phyloP scores from a whole-genome alignment of 2,888 invertebrate genomes.

The Macaria notata region DNA sequence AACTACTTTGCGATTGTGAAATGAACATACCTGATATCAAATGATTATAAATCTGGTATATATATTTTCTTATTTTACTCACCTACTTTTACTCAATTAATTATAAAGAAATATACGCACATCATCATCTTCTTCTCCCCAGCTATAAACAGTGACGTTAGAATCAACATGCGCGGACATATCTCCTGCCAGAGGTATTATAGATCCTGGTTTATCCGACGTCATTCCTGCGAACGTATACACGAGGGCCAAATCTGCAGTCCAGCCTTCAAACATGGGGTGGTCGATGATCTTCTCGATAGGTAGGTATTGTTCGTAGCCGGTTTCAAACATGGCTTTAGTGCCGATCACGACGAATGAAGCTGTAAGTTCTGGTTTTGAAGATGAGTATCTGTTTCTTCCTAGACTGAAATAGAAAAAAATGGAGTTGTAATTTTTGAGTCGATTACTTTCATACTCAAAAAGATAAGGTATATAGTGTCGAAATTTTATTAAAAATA shows the following conservation, averaged over 20 bases:
- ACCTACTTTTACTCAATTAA: not conserved
- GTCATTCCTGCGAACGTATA: slow-evolving; percentile 61
- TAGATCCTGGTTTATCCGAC: slow-evolving; percentile 53
- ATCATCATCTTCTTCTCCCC: slow-evolving; percentile 6
- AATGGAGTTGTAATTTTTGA: not conserved
- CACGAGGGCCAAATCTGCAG: slow-evolving; percentile 55
- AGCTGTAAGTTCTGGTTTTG: slow-evolving; percentile 49
- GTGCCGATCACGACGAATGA: slow-evolving; percentile 64
- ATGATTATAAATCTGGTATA: too few species aligned
- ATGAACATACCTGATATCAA: too few species aligned
- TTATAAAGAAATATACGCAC: slow-evolving; percentile 5
- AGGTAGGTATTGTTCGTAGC: slow-evolving; percentile 63
- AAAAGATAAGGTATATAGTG: too few species aligned
- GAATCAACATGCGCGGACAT: slow-evolving; percentile 41
- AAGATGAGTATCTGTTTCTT: slow-evolving; percentile 10
- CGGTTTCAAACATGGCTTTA: slow-evolving; percentile 56
- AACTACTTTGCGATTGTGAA: too few species aligned
- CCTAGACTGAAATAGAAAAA: slow-evolving; percentile 7
- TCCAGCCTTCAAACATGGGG: slow-evolving; percentile 51
- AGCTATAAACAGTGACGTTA: slow-evolving; percentile 15
- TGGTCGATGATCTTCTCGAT: slow-evolving; percentile 58
- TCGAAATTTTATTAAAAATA: too few species aligned
- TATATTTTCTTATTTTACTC: too few species aligned
- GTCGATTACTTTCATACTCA: too few species aligned
- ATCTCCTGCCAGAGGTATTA: slow-evolving; percentile 48